These are phyloP conservation scores for Platygyra sinensis DNA, from an alignment of 64 coral and sea anemone genomes.

Conservation along the genomic window DNA sequence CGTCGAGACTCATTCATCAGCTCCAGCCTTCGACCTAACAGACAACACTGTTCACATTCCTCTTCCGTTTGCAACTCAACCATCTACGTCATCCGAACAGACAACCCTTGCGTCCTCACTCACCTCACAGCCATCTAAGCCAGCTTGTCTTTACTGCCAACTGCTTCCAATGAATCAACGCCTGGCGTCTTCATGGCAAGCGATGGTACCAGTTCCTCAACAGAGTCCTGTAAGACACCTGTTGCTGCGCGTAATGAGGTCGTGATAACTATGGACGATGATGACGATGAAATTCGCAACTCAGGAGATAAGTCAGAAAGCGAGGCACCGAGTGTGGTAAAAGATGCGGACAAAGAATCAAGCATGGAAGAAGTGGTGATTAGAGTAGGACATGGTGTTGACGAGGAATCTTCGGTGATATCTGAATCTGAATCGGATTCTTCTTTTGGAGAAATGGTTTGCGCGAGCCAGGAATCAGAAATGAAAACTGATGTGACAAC, in stretches of 20 bases:
- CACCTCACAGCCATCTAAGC: background rate
- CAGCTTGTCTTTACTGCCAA: background rate
- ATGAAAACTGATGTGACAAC: no score
- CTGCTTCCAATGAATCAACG: background rate
- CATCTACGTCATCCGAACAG: background rate
- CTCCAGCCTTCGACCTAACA: background rate
- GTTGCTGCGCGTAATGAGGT: slow-evolving; percentile 2
- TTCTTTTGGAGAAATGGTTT: no score
- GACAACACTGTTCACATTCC: background rate
- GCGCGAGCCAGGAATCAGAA: no score
- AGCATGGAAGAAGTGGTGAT: no score
- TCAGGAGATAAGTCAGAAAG: background rate
- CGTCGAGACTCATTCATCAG: background rate
- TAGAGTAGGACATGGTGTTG: no score
- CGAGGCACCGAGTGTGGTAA: background rate
- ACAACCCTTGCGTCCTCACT: background rate
- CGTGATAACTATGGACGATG: background rate
- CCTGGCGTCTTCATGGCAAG: background rate
- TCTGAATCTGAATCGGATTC: no score
- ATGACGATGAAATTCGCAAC: background rate
- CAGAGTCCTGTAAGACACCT: slow-evolving; percentile 11
- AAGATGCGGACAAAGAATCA: background rate
- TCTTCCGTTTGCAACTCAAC: no score
- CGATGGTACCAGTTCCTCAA: background rate
- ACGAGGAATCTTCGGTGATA: no score